phyloP scores from a whole-genome alignment of 1,140 invertebrate species.

The Drosophila nigromelanica region DNA sequence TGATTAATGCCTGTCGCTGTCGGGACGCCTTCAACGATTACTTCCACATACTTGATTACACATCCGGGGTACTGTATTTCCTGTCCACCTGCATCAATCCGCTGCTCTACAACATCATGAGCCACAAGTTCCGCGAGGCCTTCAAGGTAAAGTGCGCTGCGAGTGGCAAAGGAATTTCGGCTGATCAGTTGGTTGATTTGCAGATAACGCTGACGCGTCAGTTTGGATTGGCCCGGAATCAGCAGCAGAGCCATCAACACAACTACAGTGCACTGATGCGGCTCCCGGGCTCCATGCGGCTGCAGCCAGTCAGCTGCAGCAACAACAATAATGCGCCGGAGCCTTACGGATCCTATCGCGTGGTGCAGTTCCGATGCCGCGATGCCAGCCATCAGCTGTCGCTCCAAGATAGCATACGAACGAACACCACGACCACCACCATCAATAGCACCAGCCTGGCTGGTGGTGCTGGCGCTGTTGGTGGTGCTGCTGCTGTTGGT shows the following conservation, averaged over 20 bases:
- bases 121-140: conserved; percentile 92
- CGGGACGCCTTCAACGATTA: conserved; percentile 85
- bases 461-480: neutral
- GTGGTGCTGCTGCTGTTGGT: conserved; percentile 11
- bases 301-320: conserved; percentile 64
- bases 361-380: conserved; percentile 75
- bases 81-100: conserved; percentile 92
- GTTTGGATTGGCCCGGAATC: conserved; percentile 57
- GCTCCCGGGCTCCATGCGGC: conserved; percentile 67
- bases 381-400: conserved; percentile 70
- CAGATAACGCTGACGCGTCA: conserved; percentile 72
- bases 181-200: neutral
- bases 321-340: conserved; percentile 79
- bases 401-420: conserved; percentile 72
- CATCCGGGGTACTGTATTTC: conserved; percentile 89
- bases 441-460: conserved; percentile 60
- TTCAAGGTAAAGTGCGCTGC: conserved; percentile 87
- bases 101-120: conserved; percentile 94
- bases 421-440: conserved; percentile 69
- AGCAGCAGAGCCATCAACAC: conserved; percentile 68
- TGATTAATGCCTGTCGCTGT: conserved; percentile 79
- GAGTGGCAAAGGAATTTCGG: neutral
- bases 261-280: conserved; percentile 74
- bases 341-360: conserved; percentile 71
- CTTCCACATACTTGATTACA: conserved; percentile 86